Base-by-base conservation (phyloP, 1,140 invertebrate species). In the Drosophila ananassae region DNA sequence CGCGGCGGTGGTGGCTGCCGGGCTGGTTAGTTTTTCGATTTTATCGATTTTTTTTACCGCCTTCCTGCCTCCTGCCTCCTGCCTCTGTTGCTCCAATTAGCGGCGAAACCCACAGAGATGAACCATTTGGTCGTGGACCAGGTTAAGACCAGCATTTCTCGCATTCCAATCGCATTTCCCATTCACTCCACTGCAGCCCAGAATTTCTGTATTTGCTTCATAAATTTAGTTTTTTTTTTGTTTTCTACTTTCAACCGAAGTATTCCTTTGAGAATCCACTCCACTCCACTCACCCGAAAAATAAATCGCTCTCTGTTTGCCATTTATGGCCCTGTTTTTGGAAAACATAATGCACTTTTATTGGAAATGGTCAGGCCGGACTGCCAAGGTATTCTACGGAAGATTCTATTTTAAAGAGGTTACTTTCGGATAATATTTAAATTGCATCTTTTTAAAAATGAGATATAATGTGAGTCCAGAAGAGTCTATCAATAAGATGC, bases 21-120 rank as follows among this genome's bases (percentile, higher is more conserved):
- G n/a, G 81, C 67, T 82, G 79, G 83, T 75, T 87, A 89, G 79
- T 87, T 87, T 87, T 87, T 83, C 83, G 83, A 87, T 87, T 87
- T 89, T 89, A 87, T 87, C 74, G 83, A 87, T 87, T 17, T 17
- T 17, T 17, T 17, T 17, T 17, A 17, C 17, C 17, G 17, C 17
- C 17, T 17, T 17, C 17, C 17, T 17, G 17, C 17, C 17, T 17
- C 17, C 17, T 17, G 17, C 17, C 17, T 17, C 17, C 21, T 10
- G 46, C 50, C 44, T 37, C 57, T 47, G 52, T 52, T 83, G 79
- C 75, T 73, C 82, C 73, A 85, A 87, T 78, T 87, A 82, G 77
- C 73, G 50, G 72, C 71, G 64, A 66, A 66, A 61, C 58, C 30
- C 39, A 34, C 50, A 58, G 62, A 66, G 62, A 50, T 62, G 62